phyloP scores from a whole-genome alignment of 2,113 vertebrate species.

The Indicator indicator region DNA sequence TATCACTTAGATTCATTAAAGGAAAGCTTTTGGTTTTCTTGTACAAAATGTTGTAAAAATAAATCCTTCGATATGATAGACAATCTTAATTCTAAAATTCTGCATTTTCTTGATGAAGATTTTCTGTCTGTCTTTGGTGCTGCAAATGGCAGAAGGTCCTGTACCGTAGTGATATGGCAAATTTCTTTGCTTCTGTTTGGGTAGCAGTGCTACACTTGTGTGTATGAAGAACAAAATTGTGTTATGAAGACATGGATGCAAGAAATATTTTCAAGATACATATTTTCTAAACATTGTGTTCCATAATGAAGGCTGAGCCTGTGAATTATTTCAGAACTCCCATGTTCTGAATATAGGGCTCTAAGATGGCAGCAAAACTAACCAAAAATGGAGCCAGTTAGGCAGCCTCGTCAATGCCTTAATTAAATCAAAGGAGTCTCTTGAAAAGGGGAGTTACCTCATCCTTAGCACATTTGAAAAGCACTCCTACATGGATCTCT shows the following conservation, averaged over 20 bases:
- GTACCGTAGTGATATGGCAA: background rate
- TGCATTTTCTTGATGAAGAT: background rate
- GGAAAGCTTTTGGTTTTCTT: background rate
- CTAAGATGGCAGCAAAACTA: background rate
- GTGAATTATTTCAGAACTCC: background rate
- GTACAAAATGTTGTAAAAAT: background rate
- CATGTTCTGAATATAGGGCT: background rate
- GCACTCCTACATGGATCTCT: background rate
- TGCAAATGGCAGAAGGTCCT: background rate
- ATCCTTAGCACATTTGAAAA: background rate
- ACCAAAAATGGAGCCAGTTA: background rate
- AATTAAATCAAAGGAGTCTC: background rate
- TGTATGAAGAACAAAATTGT: background rate
- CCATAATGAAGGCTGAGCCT: background rate
- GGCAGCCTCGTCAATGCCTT: fast-evolving
- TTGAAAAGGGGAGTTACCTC: background rate
- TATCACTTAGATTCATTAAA: background rate
- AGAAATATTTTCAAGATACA: background rate
- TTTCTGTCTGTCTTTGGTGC: background rate
- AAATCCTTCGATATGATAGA: background rate
- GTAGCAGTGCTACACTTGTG: background rate
- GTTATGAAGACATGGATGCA: background rate
- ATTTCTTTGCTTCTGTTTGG: background rate
- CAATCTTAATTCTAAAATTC: background rate
- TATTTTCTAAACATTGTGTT: background rate